Evolutionary conservation across 1,140 invertebrate genomes (phyloP), one percentile per base, ranked within the genome.

Genomic region (Eurosta solidaginis): DNA sequence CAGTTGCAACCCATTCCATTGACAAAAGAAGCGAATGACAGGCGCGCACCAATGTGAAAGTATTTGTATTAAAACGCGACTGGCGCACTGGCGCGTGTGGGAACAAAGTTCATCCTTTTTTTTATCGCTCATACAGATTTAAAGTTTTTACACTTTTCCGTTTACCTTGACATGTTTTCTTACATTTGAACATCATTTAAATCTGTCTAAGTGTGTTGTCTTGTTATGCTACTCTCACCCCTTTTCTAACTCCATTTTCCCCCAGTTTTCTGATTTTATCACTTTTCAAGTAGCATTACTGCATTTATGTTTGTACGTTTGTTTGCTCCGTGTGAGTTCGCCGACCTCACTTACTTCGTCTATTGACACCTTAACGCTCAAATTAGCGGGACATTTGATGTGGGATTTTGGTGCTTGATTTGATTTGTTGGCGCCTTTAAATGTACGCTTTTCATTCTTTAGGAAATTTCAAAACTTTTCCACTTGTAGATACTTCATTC

Each of bases 1-100:
- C 59, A 68, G 59, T 68, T 68, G 59, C 59, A 68, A 40, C 59
- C 59, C 59, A 40, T 36, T n/a, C 59, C 59, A 68, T 68, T 68
- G 59, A 68, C 59, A 68, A 68, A 68, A 29, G 29, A 27, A n/a
- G 33, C 27, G n/a, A 3, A 17, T 17, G 52, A 54, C 27, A 59
- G 1, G 12, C 4, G 27, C 2, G 17, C 17, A 33, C 22, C 2
- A 0, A 33, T 40, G 17, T 68, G 14, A 17, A 14, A 17, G n/a
- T 47, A 14, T 17, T 1, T 47, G 14, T 17, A 47, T 47, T 12
- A 10, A 14, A 17, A 47, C 45, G 14, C 4, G 14, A 17, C 7
- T 47, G 14, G 7, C 14, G 45, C n/a, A n/a, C n/a, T n/a, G n/a
- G 9, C 1, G n/a, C 33, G 7, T 22, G 20, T 22, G 4, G 25